Percentiles rank a stretch among this genome's conserved stretches.
phyloP scores from a whole-genome alignment of 2,797 vertebrate genomes.

The Halcyon badia region DNA sequence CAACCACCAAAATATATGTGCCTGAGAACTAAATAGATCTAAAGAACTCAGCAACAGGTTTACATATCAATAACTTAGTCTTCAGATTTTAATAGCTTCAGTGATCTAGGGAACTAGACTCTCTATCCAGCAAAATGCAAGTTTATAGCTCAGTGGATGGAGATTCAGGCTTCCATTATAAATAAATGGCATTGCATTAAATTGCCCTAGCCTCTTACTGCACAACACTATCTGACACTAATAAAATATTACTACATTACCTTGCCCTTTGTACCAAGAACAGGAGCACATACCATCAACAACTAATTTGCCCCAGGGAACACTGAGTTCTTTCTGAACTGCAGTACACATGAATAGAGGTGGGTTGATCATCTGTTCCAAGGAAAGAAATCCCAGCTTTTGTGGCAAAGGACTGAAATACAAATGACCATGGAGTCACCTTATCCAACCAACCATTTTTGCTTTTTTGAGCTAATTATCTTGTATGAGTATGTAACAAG shows the following conservation, averaged over 20 bases:
- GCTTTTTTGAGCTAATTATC: not conserved
- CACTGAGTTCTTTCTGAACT: not conserved
- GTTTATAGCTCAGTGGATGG: constrained; percentile 27
- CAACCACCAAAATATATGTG: not conserved
- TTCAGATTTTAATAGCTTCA: constrained; percentile 58
- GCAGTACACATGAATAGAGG: not conserved
- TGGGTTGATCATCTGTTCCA: not conserved
- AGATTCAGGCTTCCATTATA: not conserved
- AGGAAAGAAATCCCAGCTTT: not conserved
- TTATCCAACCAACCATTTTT: not conserved
- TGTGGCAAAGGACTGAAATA: not conserved
- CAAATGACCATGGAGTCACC: not conserved
- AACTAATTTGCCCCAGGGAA: constrained; percentile 17
- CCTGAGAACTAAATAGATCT: not conserved
- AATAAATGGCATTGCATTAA: constrained; percentile 47
- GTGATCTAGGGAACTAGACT: constrained; percentile 37
- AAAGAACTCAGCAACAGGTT: constrained; percentile 27
- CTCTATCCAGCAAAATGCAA: constrained; percentile 26
- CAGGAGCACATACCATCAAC: not conserved
- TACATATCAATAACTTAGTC: constrained; percentile 42
- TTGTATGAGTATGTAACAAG: not conserved
- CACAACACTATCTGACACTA: not conserved
- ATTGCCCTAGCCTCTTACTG: constrained; percentile 15
- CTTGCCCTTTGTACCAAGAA: constrained; percentile 38
- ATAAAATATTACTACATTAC: constrained; percentile 53